A percentile compares a stretch with the other conserved stretches of the same genome.
These are phyloP conservation scores for Zaprionus vittiger DNA, from an alignment of 1,140 invertebrate species.

Conservation along the genomic window DNA sequence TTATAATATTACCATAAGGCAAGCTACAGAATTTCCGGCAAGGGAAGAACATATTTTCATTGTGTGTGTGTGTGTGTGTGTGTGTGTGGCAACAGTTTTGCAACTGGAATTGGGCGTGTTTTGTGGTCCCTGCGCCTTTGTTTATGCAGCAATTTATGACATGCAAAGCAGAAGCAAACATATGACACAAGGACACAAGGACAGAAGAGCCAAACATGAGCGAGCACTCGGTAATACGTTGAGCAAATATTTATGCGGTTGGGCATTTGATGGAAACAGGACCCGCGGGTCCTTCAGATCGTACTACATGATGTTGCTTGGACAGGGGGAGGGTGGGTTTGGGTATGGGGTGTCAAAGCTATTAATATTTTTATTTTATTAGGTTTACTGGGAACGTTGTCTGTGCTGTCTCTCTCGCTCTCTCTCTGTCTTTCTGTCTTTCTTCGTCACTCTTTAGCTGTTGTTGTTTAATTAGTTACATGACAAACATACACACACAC, in stretches of 20 bases:
- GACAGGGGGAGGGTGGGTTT: too few relatives aligned
- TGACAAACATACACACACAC: constrained; percentile 22
- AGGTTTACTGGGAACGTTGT: constrained; percentile 46
- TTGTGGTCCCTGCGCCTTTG: constrained; percentile 46
- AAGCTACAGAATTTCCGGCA: constrained; percentile 49
- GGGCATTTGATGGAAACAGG: constrained; percentile 21
- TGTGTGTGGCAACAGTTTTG: neutral
- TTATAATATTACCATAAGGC: constrained; percentile 47
- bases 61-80: too few relatives aligned
- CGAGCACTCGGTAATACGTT: constrained; percentile 48
- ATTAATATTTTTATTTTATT: constrained; percentile 69
- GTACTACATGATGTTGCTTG: neutral
- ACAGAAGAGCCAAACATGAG: constrained; percentile 52
- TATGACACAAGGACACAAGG: constrained; percentile 55
- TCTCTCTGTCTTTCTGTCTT: neutral
- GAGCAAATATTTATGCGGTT: constrained; percentile 62
- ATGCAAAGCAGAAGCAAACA: constrained; percentile 66
- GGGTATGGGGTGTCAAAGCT: constrained; percentile 22
- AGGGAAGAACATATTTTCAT: constrained; percentile 44
- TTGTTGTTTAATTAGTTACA: constrained; percentile 60
- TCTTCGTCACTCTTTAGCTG: neutral
- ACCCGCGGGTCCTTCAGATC: constrained; percentile 5
- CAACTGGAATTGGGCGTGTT: neutral
- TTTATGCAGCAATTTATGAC: constrained; percentile 67
- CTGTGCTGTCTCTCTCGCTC: constrained; percentile 6